Evolutionary conservation across 1,140 invertebrate genomes (phyloP), one percentile per base, ranked within the genome.

Genomic region (Drosophila kurseongensis): DNA sequence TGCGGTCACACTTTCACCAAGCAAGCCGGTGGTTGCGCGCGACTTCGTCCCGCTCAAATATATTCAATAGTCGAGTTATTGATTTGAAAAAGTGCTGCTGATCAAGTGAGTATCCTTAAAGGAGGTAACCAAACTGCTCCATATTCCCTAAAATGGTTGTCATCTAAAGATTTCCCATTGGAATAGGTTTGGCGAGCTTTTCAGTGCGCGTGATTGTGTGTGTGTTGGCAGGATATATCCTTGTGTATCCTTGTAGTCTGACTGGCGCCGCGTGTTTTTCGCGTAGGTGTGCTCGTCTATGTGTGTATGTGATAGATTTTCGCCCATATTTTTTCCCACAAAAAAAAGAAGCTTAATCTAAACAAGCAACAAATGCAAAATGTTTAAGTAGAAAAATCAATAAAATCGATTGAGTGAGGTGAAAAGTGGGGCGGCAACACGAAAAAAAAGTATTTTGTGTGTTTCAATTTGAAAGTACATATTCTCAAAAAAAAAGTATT

Each of bases 181-280:
- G 18, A 65, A n/a, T 55, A 8, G n/a, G 5, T 35, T 16, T 5
- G 9, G 41, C 35, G 9, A 54, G 40, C 47, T 59, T 69, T 57
- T 48, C 16, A 23, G 61, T 54, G 50, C 56, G 62, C 59, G 57
- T 16, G 35, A 36, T 27, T 55, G 63, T 42, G 42, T 45, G 47
- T 16, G 48, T 50, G 27, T 9, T 13, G 35, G 50, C 48, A 51
- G 60, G 60, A 41, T 23, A 66, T 65, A 63, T 61, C 61, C 61
- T 56, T 88, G 74, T 75, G 80, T 88, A 88, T 89, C 84, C 84
- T 89, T 74, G 55, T 59, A 90, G 84, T 88, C 83, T 78, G 76
- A 66, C 77, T 84, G 84, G 84, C 84, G 84, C 84, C 84, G 84
- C 84, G 84, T 89, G 84, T 78, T 80, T 74, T 71, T 72, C 61